Percentiles rank a stretch among this genome's conserved stretches.
Evolutionary conservation across 1,140 invertebrate species (phyloP).

Genomic region (Mesaphorura yosii): DNA sequence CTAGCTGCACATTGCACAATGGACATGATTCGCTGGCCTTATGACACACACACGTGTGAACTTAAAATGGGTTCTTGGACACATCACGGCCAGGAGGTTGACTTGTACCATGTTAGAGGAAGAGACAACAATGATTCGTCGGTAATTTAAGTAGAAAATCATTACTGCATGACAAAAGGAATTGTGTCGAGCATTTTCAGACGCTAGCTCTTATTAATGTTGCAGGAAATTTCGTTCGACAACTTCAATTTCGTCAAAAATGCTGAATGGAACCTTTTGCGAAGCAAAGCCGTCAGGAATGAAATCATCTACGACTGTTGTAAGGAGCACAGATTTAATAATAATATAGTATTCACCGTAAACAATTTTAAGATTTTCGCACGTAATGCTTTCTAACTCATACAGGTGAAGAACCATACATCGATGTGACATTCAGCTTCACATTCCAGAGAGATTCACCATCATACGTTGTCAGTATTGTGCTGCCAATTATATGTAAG

Average conservation of each 20-base stretch:
- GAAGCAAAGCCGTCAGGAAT: conserved; percentile 2
- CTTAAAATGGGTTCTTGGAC: conserved; percentile 58
- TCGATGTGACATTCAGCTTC: conserved; percentile 43
- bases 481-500: conserved; percentile 49
- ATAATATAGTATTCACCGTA: background rate
- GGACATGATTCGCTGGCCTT: conserved; percentile 58
- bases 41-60: conserved; percentile 55
- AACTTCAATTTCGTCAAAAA: conserved; percentile 6
- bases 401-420: conserved; percentile 44
- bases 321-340: background rate
- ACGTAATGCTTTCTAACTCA: conserved; percentile 36
- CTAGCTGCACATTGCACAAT: conserved; percentile 53
- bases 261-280: conserved; percentile 24
- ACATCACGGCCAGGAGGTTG: conserved; percentile 50
- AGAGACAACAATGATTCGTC: background rate
- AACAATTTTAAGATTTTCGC: background rate
- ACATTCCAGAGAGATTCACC: conserved; percentile 45
- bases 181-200: background rate
- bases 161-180: background rate
- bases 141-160: background rate
- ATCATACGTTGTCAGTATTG: conserved; percentile 47
- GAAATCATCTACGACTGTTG: conserved; percentile 4
- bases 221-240: background rate
- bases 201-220: background rate
- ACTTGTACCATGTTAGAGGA: conserved; percentile 31